phyloP scores from a whole-genome alignment of 2,797 vertebrate genomes.

The Microtus agrestis region DNA sequence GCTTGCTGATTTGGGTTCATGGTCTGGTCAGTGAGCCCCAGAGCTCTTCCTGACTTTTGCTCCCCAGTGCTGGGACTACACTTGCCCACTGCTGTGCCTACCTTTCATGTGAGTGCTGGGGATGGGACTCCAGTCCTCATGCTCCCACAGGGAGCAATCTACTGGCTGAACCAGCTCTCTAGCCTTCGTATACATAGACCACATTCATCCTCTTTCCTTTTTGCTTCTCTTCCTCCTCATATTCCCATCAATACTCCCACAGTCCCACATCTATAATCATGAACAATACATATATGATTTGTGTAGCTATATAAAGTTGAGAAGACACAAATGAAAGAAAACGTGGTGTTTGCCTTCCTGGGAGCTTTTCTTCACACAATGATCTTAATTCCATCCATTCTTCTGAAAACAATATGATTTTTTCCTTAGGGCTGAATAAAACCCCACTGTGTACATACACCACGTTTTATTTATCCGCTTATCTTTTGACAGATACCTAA shows the following conservation, averaged over 20 bases:
- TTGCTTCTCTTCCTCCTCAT: not conserved
- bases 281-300: not conserved
- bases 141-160: not conserved
- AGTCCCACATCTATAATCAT: not conserved
- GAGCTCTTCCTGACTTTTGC: not conserved
- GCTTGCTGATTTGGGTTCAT: not conserved
- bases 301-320: not conserved
- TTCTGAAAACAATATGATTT: not conserved
- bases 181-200: not conserved
- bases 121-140: not conserved
- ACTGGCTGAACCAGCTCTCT: not conserved
- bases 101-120: not conserved
- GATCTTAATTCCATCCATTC: not conserved
- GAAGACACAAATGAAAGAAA: not conserved
- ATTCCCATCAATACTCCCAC: too few relatives aligned
- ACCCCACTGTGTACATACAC: not conserved
- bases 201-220: not conserved
- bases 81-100: not conserved
- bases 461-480: not conserved
- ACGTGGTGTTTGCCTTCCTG: not conserved
- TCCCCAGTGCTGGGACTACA: not conserved
- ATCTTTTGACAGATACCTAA: not conserved
- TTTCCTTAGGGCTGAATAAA: not conserved
- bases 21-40: not conserved
- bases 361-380: not conserved